Percentiles rank a stretch among this genome's conserved stretches.
These are phyloP conservation scores for Drosophila leontia DNA, from an alignment of 1,140 invertebrate genomes.

Conservation along the genomic window DNA sequence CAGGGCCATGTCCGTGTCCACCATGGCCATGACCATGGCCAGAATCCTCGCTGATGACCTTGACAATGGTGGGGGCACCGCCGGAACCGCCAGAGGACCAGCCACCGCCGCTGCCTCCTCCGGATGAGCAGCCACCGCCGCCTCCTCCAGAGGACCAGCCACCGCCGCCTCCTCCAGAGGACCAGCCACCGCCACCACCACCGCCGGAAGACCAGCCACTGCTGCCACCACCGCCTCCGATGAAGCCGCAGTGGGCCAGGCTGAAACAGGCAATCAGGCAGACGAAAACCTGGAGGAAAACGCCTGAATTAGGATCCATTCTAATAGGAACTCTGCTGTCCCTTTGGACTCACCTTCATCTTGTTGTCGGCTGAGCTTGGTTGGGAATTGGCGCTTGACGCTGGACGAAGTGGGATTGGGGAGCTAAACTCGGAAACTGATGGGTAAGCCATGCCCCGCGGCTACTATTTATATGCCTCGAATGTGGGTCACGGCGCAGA, in stretches of 20 bases:
- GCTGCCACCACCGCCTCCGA: slow-evolving; percentile 24
- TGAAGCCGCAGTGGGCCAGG: slow-evolving; percentile 33
- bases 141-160: slow-evolving; percentile 46
- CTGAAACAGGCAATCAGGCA: slow-evolving; percentile 42
- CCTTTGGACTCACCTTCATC: slow-evolving; percentile 50
- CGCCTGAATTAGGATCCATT: not conserved
- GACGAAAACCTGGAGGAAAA: slow-evolving; percentile 17
- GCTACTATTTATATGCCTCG: slow-evolving; percentile 31
- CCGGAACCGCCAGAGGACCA: slow-evolving; percentile 27
- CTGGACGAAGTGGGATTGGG: slow-evolving; percentile 31
- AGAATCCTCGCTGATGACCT: slow-evolving; percentile 57
- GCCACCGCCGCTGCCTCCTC: slow-evolving; percentile 38
- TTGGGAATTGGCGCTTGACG: slow-evolving; percentile 26
- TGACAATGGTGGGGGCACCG: slow-evolving; percentile 54
- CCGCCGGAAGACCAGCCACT: slow-evolving; percentile 10
- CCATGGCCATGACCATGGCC: slow-evolving; percentile 38
- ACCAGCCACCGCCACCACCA: slow-evolving; percentile 1
- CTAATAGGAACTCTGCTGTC: not conserved
- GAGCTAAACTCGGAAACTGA: slow-evolving; percentile 46
- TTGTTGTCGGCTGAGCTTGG: slow-evolving; percentile 64
- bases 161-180: slow-evolving; percentile 5
- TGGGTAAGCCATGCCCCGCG: slow-evolving; percentile 8
- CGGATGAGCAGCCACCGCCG: slow-evolving; percentile 23
- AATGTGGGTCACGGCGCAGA: slow-evolving; percentile 29
- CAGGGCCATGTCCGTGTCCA: slow-evolving; percentile 38